These are phyloP conservation scores for Fopius arisanus DNA, from an alignment of 1,140 invertebrate genomes.

Conservation along the genomic window DNA sequence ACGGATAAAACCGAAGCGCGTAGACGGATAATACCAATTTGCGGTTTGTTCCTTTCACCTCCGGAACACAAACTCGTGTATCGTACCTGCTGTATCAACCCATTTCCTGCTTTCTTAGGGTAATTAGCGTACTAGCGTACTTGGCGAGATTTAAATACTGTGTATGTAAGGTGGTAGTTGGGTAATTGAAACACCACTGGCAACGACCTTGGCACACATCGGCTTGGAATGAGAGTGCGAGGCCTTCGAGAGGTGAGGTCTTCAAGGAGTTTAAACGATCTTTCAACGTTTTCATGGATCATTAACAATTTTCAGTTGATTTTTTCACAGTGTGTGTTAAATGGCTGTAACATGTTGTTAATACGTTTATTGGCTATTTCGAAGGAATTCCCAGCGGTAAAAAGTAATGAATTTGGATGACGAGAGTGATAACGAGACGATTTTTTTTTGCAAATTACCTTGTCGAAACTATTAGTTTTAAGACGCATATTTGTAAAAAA, in stretches of 20 bases:
- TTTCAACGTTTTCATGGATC: slow-evolving; percentile 16
- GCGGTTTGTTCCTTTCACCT: not conserved
- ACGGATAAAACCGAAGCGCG: not conserved
- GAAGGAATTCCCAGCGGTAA: not conserved
- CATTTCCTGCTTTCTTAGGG: slow-evolving; percentile 11
- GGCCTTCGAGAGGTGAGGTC: not conserved
- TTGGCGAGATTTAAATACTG: slow-evolving; percentile 21
- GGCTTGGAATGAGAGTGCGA: slow-evolving; percentile 3
- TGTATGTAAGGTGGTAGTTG: slow-evolving; percentile 8
- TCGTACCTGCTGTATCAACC: not conserved
- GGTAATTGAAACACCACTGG: slow-evolving; percentile 20
- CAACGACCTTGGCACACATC: slow-evolving; percentile 24
- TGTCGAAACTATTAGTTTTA: too few relatives aligned
- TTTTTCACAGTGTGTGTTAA: not conserved
- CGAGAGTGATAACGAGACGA: not conserved
- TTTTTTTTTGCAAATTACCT: not conserved
- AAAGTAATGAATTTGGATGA: not conserved
- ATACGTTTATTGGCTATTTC: not conserved
- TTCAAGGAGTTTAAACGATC: not conserved
- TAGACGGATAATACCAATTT: not conserved
- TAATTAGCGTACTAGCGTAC: slow-evolving; percentile 20
- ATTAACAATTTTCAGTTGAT: not conserved
- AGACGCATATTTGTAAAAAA: too few relatives aligned
- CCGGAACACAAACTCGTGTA: not conserved
- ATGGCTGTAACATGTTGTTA: not conserved